phyloP scores from a whole-genome alignment of 2,888 invertebrate species.

The Acrocera orbiculus region DNA sequence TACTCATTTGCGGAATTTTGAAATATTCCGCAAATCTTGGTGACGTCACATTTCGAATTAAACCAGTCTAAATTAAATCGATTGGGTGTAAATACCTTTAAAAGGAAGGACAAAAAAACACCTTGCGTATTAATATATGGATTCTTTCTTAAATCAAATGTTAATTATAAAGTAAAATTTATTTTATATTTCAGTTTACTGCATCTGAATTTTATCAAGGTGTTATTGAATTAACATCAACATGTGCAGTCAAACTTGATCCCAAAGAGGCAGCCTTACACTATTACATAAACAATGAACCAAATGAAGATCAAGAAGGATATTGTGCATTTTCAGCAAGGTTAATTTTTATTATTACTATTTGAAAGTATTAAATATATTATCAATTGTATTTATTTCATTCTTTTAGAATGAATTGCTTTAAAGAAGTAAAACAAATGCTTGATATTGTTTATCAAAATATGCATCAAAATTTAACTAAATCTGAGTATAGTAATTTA shows the following conservation, averaged over 20 bases:
- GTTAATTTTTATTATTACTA: conserved; percentile 13
- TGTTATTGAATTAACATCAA: conserved; percentile 71
- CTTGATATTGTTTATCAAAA: conserved; percentile 38
- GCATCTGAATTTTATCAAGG: conserved; percentile 69
- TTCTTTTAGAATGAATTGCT: conserved; percentile 58
- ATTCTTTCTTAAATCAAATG: too few species aligned
- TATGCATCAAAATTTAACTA: conserved; percentile 11
- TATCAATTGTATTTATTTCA: not conserved
- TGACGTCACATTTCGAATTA: too few species aligned
- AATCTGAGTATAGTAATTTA: not conserved
- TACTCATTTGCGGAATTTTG: too few species aligned
- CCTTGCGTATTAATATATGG: too few species aligned
- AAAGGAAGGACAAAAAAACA: too few species aligned
- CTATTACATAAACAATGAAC: conserved; percentile 72
- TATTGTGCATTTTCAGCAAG: conserved; percentile 51
- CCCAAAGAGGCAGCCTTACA: conserved; percentile 74
- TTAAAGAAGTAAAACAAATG: conserved; percentile 68
- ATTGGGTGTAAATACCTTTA: too few species aligned
- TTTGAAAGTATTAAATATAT: not conserved
- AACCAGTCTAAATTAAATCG: too few species aligned
- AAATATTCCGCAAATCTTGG: too few species aligned
- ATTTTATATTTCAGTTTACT: conserved; percentile 34
- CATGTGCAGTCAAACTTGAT: conserved; percentile 74
- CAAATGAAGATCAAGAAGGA: conserved; percentile 67
- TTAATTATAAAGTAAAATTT: not conserved